A percentile compares a stretch with the other conserved stretches of the same genome.
Conservation (phyloP, 2,113 vertebrate genomes). For the Brachypteracias leptosomus region DNA sequence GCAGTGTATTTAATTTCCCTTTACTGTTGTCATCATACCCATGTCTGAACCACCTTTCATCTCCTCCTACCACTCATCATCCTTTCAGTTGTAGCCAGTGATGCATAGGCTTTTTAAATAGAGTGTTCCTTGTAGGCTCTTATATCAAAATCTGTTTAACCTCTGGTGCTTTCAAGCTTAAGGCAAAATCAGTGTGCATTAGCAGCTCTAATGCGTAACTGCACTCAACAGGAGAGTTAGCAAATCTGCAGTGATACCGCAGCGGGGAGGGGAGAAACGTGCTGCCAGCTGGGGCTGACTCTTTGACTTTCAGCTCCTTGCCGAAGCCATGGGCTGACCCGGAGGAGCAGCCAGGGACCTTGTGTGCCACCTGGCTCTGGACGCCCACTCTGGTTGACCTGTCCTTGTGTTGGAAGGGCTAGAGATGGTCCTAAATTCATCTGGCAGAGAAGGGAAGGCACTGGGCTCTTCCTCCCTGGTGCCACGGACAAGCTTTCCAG, state of each 20-base stretch:
- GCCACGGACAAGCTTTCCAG: neutral
- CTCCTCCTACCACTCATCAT: conserved; percentile 72
- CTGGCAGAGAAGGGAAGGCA: neutral
- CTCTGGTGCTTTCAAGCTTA: conserved; percentile 69
- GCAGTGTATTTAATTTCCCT: conserved; percentile 73
- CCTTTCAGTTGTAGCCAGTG: conserved; percentile 66
- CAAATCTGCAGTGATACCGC: conserved; percentile 44
- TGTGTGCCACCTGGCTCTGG: neutral
- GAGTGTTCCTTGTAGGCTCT: conserved; percentile 72
- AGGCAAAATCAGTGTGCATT: conserved; percentile 55
- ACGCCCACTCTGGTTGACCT: neutral
- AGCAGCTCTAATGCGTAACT: conserved; percentile 48
- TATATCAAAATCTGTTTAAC: conserved; percentile 76
- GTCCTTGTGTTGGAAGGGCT: neutral
- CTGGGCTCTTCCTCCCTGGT: neutral
- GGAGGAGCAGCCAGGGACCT: neutral
- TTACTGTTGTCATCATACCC: conserved; percentile 70
- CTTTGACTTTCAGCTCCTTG: neutral
- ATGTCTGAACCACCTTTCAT: conserved; percentile 71
- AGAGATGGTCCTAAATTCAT: neutral
- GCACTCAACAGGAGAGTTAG: conserved; percentile 51
- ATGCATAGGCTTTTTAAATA: conserved; percentile 71
- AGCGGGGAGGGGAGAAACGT: neutral
- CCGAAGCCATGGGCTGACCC: neutral
- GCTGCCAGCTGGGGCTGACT: conserved; percentile 6